Base-by-base conservation (phyloP, 2,113 vertebrate genomes). In the Kobus ellipsiprymnus region DNA sequence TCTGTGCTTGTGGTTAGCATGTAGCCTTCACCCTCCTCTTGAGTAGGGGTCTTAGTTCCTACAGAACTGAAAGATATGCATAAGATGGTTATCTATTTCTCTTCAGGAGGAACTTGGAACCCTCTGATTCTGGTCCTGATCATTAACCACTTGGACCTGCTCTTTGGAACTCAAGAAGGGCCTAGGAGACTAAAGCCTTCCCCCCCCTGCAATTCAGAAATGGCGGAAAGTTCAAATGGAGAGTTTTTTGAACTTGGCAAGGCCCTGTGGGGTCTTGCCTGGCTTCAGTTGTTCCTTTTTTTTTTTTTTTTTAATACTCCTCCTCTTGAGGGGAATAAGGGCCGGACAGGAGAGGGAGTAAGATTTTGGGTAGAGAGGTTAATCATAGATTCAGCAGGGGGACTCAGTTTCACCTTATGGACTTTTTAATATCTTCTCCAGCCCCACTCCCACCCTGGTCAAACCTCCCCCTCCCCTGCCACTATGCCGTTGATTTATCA, bases 401-500 rank as follows among this genome's bases (percentile, higher is more conserved):
- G 50, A 55, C 33, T 83, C 50, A 25, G 11, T 55, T 13, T 55
- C n/a, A 27, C 52, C 36, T 96, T 82, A 89, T 78, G 57, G 27
- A 12, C 3, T 15, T 93, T 90, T 82, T 7, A n/a, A 78, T 87
- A 87, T 9, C 17, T 8, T 8, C 11, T 21, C 11, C 2, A 77
- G 36, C 16, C 21, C 30, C 14, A 2, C 40, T 2, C 8, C 80
- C 19, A 23, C 46, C 10, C 3, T 0, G 6, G 27, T 74, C 78
- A 87, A 48, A 14, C 21, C 44, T 29, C 27, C 14, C 74, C 14
- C 1, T 29, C 27, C 4, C 77, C 77, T 30, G 44, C 29, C 8
- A 27, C 40, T 64, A 33, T 92, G 50, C 54, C 92, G 77, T 60
- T 91, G 97, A 95, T 96, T 90, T 67, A 90, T 71, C 78, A 40